Evolutionary conservation across 2,888 invertebrate genomes (phyloP), one percentile per base, ranked within the genome.

Genomic region (Anaspis maculata): DNA sequence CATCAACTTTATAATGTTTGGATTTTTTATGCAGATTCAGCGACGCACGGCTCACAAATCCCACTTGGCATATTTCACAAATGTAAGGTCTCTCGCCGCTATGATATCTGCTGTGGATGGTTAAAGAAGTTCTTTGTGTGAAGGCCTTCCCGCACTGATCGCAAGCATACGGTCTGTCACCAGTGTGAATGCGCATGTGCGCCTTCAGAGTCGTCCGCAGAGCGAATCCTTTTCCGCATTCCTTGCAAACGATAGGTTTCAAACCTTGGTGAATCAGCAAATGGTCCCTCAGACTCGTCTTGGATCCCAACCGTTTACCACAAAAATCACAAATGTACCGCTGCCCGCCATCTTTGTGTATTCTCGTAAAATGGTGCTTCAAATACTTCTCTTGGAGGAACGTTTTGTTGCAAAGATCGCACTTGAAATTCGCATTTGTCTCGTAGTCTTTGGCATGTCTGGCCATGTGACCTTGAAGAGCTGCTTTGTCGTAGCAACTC

Each of bases 121-220:
- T 48, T 7, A 44, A 19, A 3, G 46, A 39, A 23, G 42, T 42
- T 15, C 39, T 34, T 34, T 49, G 49, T 2, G 46, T 44, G 15
- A 26, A 36, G 16, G 13, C 30, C 21, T 36, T 36, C 6, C 27
- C 32, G 13, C 37, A 37, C 25, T 19, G 14, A 3, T 11, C 10
- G 15, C 39, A 39, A 19, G 34, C 27, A 21, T 32, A 27, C 2
- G 39, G 39, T 39, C 67, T 70, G 13, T 70, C 69, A 0, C 70
- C 70, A n/a, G 68, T 72, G 37, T 73, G 73, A 25, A 68, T 69
- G 1, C 67, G 51, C 64, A 69, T 67, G 42, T 73, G 73, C 10
- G 37, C 42, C 21, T 37, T 37, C 30, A 56, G 39, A 28, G 46
- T 34, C 19, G 33, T 41, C 33, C 43, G 50, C 14, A 44, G 52